Evolutionary conservation across 2,113 vertebrate genomes (phyloP), one percentile per base, ranked within the genome.

Genomic region (Eptatretus burgeri): DNA sequence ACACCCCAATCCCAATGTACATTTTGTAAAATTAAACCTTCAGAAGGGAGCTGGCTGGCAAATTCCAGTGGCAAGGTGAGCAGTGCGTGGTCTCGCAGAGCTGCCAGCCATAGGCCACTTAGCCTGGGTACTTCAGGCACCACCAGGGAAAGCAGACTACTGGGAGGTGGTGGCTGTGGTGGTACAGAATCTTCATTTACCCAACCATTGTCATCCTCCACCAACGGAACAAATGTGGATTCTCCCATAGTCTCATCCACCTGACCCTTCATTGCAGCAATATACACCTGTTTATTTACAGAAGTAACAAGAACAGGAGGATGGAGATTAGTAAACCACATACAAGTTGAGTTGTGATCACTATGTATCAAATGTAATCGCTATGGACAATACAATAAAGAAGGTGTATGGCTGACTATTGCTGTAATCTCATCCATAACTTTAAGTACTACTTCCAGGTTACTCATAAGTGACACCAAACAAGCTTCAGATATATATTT

Each of bases 201-300:
- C 41, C 87, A 83, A 10, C 86, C 80, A 1, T 82, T 77, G 1
- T 91, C 85, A 0, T 86, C 84, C 2, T 88, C 85, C 13, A 77
- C 72, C 65, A 71, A 78, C 66, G 76, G 82, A 27, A 69, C 70
- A 19, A 75, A 67, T 72, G 56, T 74, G 17, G 80, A 81, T 20
- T 78, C 77, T 67, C 79, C 79, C 14, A 71, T 73, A 68, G 89
- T 83, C 1, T 85, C 86, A 74, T 93, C 87, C 64, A 85, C 93
- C 73, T 89, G 93, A 70, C 89, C 81, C 71, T 88, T 93, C 89
- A 95, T 98, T 5, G 91, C 82, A 69, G 95, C 81, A 18, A 95
- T 79, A 17, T 93, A 98, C 2, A 98, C 91, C 91, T 98, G 69
- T 56, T 41, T 41, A 41, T 41, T 2, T 2, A 3, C 27, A 41